These are phyloP conservation scores for Calidris pugnax DNA, from an alignment of 2,113 vertebrate species.

Conservation along the genomic window DNA sequence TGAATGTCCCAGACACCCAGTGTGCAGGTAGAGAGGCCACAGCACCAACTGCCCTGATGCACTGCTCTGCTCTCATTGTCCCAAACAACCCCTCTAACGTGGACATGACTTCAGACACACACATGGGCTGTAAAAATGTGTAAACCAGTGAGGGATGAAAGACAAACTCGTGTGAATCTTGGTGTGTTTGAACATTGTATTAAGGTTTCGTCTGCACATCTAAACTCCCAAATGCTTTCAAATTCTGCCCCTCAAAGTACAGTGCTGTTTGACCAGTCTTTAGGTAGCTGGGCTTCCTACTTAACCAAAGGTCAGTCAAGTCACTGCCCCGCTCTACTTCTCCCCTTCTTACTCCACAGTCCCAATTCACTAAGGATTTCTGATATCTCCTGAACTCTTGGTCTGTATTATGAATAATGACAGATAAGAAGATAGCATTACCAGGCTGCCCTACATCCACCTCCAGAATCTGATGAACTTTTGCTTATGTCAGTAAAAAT, in stretches of 20 bases:
- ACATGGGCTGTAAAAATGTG: not conserved
- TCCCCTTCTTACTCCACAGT: not conserved
- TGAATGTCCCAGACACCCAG: not conserved
- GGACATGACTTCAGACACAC: not conserved
- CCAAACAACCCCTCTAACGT: too few species aligned
- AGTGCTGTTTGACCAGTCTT: not conserved
- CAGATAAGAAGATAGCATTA: slow-evolving; percentile 1
- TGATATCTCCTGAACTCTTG: not conserved
- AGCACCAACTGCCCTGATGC: rapidly evolving
- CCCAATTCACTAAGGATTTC: not conserved
- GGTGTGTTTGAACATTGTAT: not conserved
- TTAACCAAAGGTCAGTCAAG: not conserved
- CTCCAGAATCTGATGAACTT: slow-evolving; percentile 1
- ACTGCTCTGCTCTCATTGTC: not conserved
- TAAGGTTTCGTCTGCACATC: not conserved
- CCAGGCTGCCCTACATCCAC: not conserved
- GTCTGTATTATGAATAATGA: slow-evolving; percentile 18
- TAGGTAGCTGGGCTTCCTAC: not conserved
- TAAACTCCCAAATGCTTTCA: not conserved
- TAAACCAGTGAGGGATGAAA: not conserved
- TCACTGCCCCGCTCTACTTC: not conserved
- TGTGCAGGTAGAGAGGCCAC: rapidly evolving
- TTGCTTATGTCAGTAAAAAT: not conserved
- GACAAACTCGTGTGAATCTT: not conserved
- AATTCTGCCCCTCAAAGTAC: not conserved